These are phyloP conservation scores for Myopa tessellatipennis DNA, from an alignment of 2,888 invertebrate species.

Conservation along the genomic window DNA sequence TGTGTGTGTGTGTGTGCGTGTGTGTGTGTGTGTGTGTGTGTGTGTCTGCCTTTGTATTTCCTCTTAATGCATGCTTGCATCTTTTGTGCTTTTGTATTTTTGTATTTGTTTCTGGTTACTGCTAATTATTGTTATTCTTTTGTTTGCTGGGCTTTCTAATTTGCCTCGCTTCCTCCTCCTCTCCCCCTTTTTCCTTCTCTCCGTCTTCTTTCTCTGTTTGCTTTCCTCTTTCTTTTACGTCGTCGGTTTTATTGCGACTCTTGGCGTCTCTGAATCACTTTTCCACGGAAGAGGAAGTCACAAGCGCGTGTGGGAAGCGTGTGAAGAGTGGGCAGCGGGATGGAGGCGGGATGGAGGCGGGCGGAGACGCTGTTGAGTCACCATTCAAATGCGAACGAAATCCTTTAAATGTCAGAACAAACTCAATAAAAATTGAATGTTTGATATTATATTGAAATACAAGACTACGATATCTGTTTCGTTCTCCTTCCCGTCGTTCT, in stretches of 20 bases:
- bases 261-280: slow-evolving; percentile 3
- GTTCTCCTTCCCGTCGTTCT: not conserved
- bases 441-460: no score
- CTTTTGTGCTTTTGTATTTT: not conserved
- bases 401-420: not conserved
- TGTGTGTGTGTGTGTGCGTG: not conserved
- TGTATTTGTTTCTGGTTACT: not conserved
- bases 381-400: not conserved
- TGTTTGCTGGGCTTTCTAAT: not conserved
- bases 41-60: not conserved
- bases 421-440: no score
- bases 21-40: slow-evolving; percentile 8
- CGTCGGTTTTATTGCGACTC: not conserved
- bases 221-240: no score
- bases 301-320: not conserved
- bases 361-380: slow-evolving; percentile 11
- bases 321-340: not conserved
- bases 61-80: slow-evolving; percentile 5
- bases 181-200: not conserved
- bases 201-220: not conserved
- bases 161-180: not conserved
- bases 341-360: not conserved
- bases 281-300: slow-evolving; percentile 11
- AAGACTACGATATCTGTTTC: not conserved
- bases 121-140: slow-evolving; percentile 33